Conservation (phyloP, 2,113 vertebrate species). For the Apodemus sylvaticus region DNA sequence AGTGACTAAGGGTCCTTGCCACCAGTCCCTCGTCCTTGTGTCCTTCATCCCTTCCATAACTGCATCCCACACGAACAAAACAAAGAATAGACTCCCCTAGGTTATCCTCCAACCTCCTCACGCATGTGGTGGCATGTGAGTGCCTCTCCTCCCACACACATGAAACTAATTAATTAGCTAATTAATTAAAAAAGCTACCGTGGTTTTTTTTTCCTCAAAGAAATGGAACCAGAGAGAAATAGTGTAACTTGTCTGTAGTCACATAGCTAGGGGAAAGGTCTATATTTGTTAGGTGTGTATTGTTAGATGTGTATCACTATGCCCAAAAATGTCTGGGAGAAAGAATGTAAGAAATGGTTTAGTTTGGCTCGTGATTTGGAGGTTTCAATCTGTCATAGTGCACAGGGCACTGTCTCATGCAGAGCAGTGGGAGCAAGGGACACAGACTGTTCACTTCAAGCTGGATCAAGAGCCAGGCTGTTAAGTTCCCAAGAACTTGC, state of each 20-base stretch:
- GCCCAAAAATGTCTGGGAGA: neutral
- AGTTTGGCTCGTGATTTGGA: neutral
- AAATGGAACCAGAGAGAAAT: slow-evolving; percentile 12
- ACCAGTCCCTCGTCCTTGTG: too few relatives aligned
- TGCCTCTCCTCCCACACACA: neutral
- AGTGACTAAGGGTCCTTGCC: too few relatives aligned
- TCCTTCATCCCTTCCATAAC: neutral
- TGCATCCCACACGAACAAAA: neutral
- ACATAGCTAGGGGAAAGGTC: neutral
- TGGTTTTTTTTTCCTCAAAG: neutral
- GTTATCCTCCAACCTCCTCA: neutral
- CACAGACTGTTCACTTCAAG: neutral
- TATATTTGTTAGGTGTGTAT: neutral
- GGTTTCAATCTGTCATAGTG: neutral
- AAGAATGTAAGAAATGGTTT: neutral
- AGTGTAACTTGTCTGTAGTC: neutral
- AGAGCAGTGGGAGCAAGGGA: neutral
- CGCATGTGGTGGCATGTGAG: neutral
- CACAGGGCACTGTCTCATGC: neutral
- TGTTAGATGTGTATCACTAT: neutral
- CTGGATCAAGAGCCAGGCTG: neutral
- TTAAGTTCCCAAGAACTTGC: neutral
- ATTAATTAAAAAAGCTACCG: neutral
- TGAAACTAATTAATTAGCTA: neutral
- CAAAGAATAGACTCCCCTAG: neutral